Evolutionary conservation across 2,113 vertebrate species (phyloP).

Genomic region (Gracilinanus agilis): DNA sequence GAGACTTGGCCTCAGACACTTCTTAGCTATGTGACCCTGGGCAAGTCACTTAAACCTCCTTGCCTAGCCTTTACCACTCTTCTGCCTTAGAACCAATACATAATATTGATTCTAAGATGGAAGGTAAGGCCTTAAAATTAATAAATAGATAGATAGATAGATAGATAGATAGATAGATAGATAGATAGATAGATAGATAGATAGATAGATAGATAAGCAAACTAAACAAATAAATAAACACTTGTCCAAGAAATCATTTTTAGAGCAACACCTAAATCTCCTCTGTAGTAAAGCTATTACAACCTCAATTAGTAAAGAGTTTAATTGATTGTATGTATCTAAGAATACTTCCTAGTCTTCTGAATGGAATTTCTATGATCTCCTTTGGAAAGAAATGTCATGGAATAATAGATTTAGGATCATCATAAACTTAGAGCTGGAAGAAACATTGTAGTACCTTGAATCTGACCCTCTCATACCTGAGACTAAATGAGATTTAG

Average conservation of each 20-base stretch:
- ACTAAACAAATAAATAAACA: too few relatives aligned
- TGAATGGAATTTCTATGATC: neutral
- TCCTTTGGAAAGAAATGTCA: neutral
- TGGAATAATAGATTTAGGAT: neutral
- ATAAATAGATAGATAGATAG: too few relatives aligned
- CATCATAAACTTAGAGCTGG: neutral
- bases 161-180: too few relatives aligned
- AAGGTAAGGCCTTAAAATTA: too few relatives aligned
- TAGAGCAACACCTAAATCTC: neutral
- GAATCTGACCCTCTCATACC: neutral
- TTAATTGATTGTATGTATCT: slow-evolving; percentile 20
- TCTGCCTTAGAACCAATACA: too few relatives aligned
- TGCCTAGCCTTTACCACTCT: too few relatives aligned
- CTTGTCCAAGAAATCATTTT: neutral
- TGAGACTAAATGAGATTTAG: neutral
- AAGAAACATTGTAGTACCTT: neutral
- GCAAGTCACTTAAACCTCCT: too few relatives aligned
- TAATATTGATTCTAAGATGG: too few relatives aligned
- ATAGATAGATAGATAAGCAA: too few relatives aligned
- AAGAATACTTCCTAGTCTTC: neutral
- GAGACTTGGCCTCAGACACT: too few relatives aligned
- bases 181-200: too few relatives aligned
- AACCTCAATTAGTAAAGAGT: neutral
- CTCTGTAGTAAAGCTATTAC: neutral
- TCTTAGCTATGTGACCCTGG: too few relatives aligned